Evolutionary conservation across 2,113 vertebrate species (phyloP), one percentile per base, ranked within the genome.

Genomic region (Sciurus niger): DNA sequence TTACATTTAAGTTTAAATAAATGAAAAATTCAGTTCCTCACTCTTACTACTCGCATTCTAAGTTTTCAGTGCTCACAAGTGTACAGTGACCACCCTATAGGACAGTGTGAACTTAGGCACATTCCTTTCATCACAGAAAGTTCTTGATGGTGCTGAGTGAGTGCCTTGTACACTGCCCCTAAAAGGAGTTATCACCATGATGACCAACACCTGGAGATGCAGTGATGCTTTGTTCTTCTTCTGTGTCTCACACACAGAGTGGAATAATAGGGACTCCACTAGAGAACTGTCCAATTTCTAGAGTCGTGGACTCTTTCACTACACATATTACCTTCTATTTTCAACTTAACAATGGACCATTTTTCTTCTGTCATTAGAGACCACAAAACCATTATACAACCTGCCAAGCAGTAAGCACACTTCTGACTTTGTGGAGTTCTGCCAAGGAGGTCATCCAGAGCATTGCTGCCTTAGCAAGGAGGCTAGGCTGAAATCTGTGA

Each of bases 191-290:
- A 2, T 28, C 32, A n/a, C 8, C 37, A 53, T 25, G 6, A 0
- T 14, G n/a, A n/a, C 5, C 55, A 77, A 34, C 14, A 17, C n/a
- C 1, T 2, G 1, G 72, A 17, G 79, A 40, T 16, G 6, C 24
- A 16, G 7, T 0, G 0, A 10, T 4, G 25, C 22, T 24, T 17
- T 34, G 40, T 30, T 40, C 6, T 73, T n/a, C n/a, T n/a, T 28
- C 30, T 4, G 0, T 2, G 4, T 55, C 18, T 1, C 46, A 22
- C 40, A 5, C 1, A 2, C n/a, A n/a, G 22, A 43, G 13, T 2
- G 4, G 40, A 30, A 20, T 3, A 3, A 16, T 0, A 0, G 30
- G 89, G 37, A 74, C 55, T 18, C 8, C 9, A 4, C 22, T 78
- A 8, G 25, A 70, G 25, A 34, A 2, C 4, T 4, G 24, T 34